Evolutionary conservation across 2,888 invertebrate genomes (phyloP), one percentile per base, ranked within the genome.

Genomic region (Erpobdella octoculata): DNA sequence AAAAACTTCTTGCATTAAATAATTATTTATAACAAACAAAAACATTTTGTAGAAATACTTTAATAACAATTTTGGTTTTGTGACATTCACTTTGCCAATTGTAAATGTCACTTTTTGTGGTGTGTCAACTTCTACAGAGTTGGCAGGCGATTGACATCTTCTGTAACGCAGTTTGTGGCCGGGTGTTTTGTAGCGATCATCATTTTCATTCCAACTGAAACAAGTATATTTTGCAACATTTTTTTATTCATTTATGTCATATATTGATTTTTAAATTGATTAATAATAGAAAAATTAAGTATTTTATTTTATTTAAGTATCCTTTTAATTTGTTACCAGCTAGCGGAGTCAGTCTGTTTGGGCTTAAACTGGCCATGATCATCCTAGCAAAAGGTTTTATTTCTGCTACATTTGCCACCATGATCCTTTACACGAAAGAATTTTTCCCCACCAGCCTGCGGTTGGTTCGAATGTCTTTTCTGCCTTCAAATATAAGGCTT

Each of bases 381-480:
- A 36, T 74, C 21, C 18, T 72, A 15, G 71, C 70, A 0, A 73
- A 73, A 58, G 73, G 74, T 31, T 68, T 48, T 68, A 73, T 75
- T 15, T 58, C 72, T 18, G 67, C 64, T 25, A 38, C 73, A 21
- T 75, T 75, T 38, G 66, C 73, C 35, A 68, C 72, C 62, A 71
- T 75, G n/a, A 25, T 75, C 4, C 53, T 75, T 28, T 73, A 73
- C 53, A 68, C 62, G 6, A 71, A 58, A 18, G 75, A 75, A 41
- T 64, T 75, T 3, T 75, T 75, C 48, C 75, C 75, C 1, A 75
- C 75, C 6, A 71, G 70, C 31, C 58, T 73, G n/a, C 48, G 74
- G 74, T 74, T 68, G 35, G 67, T n/a, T n/a, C n/a, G n/a, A n/a
- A n/a, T n/a, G n/a, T n/a, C n/a, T n/a, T n/a, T n/a, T n/a, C n/a